These are phyloP conservation scores for Morpho deidamia DNA, from an alignment of 2,888 invertebrate genomes.

Conservation along the genomic window DNA sequence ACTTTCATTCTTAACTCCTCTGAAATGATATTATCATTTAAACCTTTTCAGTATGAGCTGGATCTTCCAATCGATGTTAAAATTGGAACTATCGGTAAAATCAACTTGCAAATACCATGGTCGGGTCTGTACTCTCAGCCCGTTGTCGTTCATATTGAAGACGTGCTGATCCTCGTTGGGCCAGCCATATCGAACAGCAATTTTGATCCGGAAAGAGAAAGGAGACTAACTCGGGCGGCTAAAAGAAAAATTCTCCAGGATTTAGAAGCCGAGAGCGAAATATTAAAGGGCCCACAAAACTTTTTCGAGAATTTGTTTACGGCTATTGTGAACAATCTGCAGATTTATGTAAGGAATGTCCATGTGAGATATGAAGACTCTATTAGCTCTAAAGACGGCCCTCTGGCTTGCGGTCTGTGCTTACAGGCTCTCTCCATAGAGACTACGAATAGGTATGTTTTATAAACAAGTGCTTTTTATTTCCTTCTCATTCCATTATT, in stretches of 20 bases:
- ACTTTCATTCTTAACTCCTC: too few species aligned
- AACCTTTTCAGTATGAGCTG: conserved; percentile 83
- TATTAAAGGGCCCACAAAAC: conserved; percentile 80
- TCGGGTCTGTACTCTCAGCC: conserved; percentile 85
- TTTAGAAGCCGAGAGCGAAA: conserved; percentile 78
- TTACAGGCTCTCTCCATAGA: conserved; percentile 87
- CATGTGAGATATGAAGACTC: conserved; percentile 90
- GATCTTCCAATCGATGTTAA: conserved; percentile 90
- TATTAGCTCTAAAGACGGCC: conserved; percentile 80
- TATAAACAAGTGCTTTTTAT: too few species aligned
- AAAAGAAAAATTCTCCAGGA: conserved; percentile 85
- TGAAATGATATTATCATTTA: not conserved
- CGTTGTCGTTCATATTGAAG: conserved; percentile 85
- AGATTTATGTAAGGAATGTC: conserved; percentile 86
- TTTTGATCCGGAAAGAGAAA: conserved; percentile 86
- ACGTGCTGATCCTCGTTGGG: conserved; percentile 85
- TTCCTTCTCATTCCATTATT: too few species aligned
- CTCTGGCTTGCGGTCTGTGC: conserved; percentile 87
- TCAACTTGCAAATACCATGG: conserved; percentile 88
- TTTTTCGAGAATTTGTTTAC: conserved; percentile 86
- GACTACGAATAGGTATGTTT: conserved; percentile 85
- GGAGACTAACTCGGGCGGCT: conserved; percentile 83
- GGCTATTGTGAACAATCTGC: conserved; percentile 88
- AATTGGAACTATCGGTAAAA: conserved; percentile 87
- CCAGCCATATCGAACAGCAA: conserved; percentile 83